Base-by-base conservation (phyloP, 1,140 invertebrate genomes). In the Thaumetopoea pityocampa region DNA sequence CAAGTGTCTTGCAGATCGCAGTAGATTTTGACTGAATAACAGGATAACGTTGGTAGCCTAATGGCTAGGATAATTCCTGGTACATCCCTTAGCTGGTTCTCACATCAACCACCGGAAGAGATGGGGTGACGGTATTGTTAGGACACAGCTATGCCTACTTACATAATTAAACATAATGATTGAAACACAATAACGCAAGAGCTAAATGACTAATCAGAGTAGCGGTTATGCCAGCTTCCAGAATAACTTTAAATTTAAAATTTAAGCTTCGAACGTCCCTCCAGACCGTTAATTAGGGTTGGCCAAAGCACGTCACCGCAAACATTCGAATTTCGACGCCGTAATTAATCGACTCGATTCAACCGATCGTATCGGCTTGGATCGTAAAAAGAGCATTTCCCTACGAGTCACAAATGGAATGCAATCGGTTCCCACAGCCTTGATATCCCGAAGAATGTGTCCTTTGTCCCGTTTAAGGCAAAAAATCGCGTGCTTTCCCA, bases 401-500 rank as follows among this genome's bases (percentile, higher is more conserved):
- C 67, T 68, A 62, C 53, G 42, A 38, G 44, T 28, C 23, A 5
- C 11, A 44, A 33, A 29, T 30, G 64, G 70, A 76, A 76, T 76
- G 58, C 56, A 49, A 69, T 67, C 62, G 67, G 65, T 77, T 80
- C 76, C 70, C 76, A 80, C 63, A 71, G 59, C 67, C 64, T 71
- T 72, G 66, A 50, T 34, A 63, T 49, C 55, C 36, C 37, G 44
- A 54, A 60, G 70, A 74, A 77, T 79, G 52, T 70, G 57, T 56
- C 53, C 49, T 34, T 34, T 33, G 43, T 42, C 54, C 57, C 51
- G 37, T 64, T 63, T 59, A 43, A 46, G 36, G 43, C 54, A 77
- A 80, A 80, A 80, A 72, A 51, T 64, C 28, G 58, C 61, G 45
- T 37, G 53, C 72, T 80, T 74, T 80, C 76, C 68, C 76, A 80